Evolutionary conservation across 2,797 vertebrate species (phyloP).

Genomic region (Myotis vivesi): DNA sequence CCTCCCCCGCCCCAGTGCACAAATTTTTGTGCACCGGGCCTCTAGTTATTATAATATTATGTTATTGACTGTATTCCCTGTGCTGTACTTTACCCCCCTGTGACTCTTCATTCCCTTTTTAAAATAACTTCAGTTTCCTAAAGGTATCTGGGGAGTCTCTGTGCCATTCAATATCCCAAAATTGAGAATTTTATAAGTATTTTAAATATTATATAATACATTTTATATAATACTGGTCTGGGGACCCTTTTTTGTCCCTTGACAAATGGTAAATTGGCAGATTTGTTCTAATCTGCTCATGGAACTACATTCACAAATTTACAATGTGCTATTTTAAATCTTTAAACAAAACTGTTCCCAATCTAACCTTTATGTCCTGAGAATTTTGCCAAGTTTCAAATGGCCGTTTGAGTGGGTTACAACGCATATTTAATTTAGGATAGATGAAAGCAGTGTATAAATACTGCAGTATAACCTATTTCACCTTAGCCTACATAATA

Average conservation of each 20-base stretch:
- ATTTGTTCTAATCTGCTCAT: not conserved
- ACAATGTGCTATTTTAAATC: not conserved
- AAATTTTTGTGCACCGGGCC: no score
- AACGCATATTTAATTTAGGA: slow-evolving; percentile 25
- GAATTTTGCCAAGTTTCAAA: slow-evolving; percentile 38
- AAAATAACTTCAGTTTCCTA: not conserved
- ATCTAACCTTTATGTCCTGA: slow-evolving; percentile 28
- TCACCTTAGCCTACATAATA: not conserved
- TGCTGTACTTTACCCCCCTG: not conserved
- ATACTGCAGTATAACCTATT: not conserved
- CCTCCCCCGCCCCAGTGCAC: no score
- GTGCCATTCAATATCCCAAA: not conserved
- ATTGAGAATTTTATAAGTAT: slow-evolving; percentile 3
- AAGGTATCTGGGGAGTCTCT: not conserved
- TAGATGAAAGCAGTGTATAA: not conserved
- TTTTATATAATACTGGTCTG: not conserved
- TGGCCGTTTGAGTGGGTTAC: slow-evolving; percentile 22
- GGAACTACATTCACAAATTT: not conserved
- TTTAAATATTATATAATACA: not conserved
- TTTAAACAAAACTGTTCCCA: slow-evolving; percentile 44
- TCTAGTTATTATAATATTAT: no score
- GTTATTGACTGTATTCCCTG: not conserved
- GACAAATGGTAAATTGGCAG: not conserved
- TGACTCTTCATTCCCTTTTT: not conserved
- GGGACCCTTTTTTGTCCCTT: not conserved